Conservation (phyloP, 2,888 invertebrate genomes). For the Dasysyrphus albostriatus region DNA sequence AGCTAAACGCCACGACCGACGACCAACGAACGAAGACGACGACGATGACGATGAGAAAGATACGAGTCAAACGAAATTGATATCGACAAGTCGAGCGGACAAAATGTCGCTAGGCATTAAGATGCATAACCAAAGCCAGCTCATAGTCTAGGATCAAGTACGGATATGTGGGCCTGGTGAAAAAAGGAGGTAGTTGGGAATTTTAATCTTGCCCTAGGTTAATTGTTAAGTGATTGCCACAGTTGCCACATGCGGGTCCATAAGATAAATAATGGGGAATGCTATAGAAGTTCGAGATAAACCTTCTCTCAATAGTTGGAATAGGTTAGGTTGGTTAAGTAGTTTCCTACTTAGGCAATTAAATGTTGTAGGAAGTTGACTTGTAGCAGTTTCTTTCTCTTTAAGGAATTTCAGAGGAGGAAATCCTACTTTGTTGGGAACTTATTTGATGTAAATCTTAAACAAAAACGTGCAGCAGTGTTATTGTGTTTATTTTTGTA, state of each 20-base stretch:
- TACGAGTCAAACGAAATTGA: conserved; percentile 58
- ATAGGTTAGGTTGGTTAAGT: conserved; percentile 15
- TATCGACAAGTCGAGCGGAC: conserved; percentile 70
- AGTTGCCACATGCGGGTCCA: conserved; percentile 24
- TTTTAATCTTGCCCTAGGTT: conserved; percentile 65
- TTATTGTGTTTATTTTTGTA: background rate
- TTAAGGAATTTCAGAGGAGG: background rate
- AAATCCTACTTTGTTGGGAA: conserved; percentile 5
- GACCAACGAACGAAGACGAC: too few relatives aligned
- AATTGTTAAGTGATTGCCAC: conserved; percentile 68
- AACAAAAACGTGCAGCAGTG: conserved; percentile 9
- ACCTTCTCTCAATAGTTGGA: conserved; percentile 8
- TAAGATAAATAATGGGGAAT: conserved; percentile 42
- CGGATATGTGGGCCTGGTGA: background rate
- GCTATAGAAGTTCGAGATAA: conserved; percentile 24
- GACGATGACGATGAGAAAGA: conserved; percentile 29
- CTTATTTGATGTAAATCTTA: conserved; percentile 29
- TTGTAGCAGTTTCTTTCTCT: conserved; percentile 12
- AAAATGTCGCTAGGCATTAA: conserved; percentile 60
- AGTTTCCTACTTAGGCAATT: conserved; percentile 12
- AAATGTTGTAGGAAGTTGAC: conserved; percentile 27
- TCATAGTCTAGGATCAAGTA: conserved; percentile 11
- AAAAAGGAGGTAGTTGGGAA: conserved; percentile 48
- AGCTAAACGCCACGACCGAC: background rate
- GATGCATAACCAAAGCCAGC: conserved; percentile 48